These are phyloP conservation scores for Stenoptilia bipunctidactyla DNA, from an alignment of 2,888 invertebrate genomes.

Conservation along the genomic window DNA sequence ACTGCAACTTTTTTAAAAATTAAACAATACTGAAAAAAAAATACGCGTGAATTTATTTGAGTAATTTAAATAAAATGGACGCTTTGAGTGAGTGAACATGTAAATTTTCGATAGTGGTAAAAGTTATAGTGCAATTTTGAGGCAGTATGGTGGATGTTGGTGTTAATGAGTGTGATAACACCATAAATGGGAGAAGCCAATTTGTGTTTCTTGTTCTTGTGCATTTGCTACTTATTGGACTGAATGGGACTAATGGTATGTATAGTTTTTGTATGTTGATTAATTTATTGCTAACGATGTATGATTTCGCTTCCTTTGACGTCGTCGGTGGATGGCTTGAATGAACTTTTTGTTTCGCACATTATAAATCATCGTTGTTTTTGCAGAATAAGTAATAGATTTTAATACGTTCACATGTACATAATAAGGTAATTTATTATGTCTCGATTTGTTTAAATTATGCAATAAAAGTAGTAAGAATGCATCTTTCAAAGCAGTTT, in stretches of 20 bases:
- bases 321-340: no score
- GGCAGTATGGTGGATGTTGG: conserved; percentile 68
- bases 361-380: no score
- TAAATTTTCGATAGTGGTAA: conserved; percentile 53
- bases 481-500: no score
- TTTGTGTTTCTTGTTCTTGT: conserved; percentile 64
- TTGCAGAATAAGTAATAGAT: no score
- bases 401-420: no score
- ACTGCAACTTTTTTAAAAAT: conserved; percentile 49
- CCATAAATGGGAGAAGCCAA: conserved; percentile 64
- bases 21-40: conserved; percentile 22
- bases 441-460: no score
- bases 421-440: no score
- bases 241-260: conserved; percentile 66
- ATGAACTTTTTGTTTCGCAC: no score
- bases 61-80: conserved; percentile 12
- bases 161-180: conserved; percentile 66
- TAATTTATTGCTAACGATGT: no score
- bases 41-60: conserved; percentile 11
- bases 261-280: conserved; percentile 15
- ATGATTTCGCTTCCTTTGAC: no score
- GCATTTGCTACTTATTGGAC: conserved; percentile 65
- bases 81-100: conserved; percentile 39
- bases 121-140: conserved; percentile 46
- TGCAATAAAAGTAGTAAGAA: no score